phyloP scores from a whole-genome alignment of 2,888 invertebrate species.

The Cheilosia vulpina region DNA sequence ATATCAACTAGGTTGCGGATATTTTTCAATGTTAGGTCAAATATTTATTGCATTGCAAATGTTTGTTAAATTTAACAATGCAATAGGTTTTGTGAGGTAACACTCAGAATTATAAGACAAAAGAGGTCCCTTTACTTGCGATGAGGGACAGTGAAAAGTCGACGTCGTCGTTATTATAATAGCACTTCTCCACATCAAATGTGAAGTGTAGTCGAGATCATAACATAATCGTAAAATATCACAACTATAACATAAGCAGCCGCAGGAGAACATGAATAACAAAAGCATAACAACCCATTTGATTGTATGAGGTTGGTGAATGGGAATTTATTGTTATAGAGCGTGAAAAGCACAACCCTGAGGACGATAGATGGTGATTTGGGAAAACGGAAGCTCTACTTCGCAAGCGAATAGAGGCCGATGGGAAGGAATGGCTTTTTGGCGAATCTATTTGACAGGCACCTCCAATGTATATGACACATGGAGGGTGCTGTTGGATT shows the following conservation, averaged over 20 bases:
- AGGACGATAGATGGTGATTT: too few species aligned
- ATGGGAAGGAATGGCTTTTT: too few species aligned
- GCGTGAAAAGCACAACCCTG: too few species aligned
- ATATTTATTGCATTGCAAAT: background rate
- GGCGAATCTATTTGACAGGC: too few species aligned
- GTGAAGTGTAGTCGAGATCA: background rate
- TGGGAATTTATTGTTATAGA: too few species aligned
- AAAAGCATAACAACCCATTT: background rate
- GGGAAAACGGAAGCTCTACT: too few species aligned
- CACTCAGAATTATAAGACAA: background rate
- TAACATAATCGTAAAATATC: background rate
- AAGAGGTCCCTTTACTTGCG: background rate
- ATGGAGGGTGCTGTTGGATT: too few species aligned
- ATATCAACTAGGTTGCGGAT: background rate
- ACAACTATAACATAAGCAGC: background rate
- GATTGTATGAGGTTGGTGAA: background rate
- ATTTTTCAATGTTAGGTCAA: constrained; percentile 18
- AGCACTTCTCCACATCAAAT: constrained; percentile 8
- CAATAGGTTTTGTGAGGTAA: background rate
- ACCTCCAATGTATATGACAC: too few species aligned
- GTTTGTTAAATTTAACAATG: constrained; percentile 2
- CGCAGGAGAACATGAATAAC: background rate
- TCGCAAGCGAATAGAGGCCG: too few species aligned
- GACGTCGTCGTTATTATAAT: background rate
- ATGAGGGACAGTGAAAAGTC: background rate